Base-by-base conservation (phyloP, 1,140 invertebrate genomes). In the Neodiprion pinetum region DNA sequence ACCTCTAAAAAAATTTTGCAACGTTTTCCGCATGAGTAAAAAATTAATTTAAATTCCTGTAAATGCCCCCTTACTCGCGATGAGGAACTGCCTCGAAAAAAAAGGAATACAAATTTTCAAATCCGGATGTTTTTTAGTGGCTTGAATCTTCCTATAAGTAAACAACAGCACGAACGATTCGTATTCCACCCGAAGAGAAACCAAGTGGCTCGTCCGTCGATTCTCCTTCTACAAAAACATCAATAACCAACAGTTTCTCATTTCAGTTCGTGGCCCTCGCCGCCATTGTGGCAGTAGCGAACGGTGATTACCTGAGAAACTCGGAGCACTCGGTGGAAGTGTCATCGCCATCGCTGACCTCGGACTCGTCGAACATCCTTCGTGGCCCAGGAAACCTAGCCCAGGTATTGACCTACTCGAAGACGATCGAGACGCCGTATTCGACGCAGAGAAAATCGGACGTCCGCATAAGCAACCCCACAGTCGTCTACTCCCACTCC, bases 391-490 rank as follows among this genome's bases (percentile, higher is more conserved):
- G 84, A 12, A 84, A 85, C 80, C 68, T 84, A 50, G 83, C 83
- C 28, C 82, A 83, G 71, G 78, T 86, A 17, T 81, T 82, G 77
- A 83, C 84, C 76, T 83, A 84, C 82, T 76, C 78, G 77, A 86
- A 86, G 79, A 81, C 82, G 74, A 78, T 84, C 77, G 83, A 84
- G 74, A 85, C 84, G 67, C 82, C 87, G 5, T 84, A 81, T 81
- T 81, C 83, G 76, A 81, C 77, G 75, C 82, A 86, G 68, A 79
- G 81, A 69, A 87, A 87, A 75, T 79, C 80, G 73, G 87, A 88
- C 78, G 82, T 84, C 71, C 79, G 86, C 47, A 80, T 85, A 47
- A 86, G 81, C 80, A 87, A 87, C 80, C 83, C 84, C 67, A 81
- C 78, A 21, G 53, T 78, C 48, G 79, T 82, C 74, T 71, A 77